Base-by-base conservation (phyloP, 1,140 invertebrate species). In the Brachystomella parvula region DNA sequence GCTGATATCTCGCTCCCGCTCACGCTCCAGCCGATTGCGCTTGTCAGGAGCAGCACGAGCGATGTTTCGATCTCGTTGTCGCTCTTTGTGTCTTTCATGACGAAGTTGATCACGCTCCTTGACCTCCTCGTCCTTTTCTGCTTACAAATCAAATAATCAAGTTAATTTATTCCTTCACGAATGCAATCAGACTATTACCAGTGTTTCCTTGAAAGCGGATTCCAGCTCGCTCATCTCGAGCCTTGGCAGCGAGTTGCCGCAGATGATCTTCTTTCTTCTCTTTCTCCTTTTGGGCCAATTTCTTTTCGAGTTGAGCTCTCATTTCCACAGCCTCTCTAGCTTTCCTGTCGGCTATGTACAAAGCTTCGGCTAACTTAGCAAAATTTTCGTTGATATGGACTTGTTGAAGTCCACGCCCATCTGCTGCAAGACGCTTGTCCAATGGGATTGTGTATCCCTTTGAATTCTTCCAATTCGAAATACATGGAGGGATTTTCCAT, bases 401-500 rank as follows among this genome's bases (percentile, higher is more conserved):
- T 77, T 96, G 93, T 75, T 99, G 96, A 0, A 99, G 80, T 12
- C 96, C 96, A 57, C 97, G 82, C 0, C 97, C 97, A 80, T 99
- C 97, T 17, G 96, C 96, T 1, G 96, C 97, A 71, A 99, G 80
- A 73, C 97, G 86, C 81, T 99, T 99, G 78, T 99, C 96, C 66
- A 99, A 79, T 0, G 96, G 96, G 75, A 99, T 97, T 0, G 96
- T 99, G 80, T 98, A 99, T 75, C 94, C 92, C 84, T 94, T 98
- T 1, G 95, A 91, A 77, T 99, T 99, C 79, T 99, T 99, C 96
- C 96, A 99, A 76, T 99, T 99, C 17, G 93, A 96, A 70, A 99
- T 97, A 76, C 96, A 99, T 0, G 97, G 97, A 21, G 97, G 97
- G 73, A 99, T 98, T 80, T 98, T 98, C 97, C 97, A 99, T 79